Conservation (phyloP, 2,113 vertebrate species). For the Menura novaehollandiae region DNA sequence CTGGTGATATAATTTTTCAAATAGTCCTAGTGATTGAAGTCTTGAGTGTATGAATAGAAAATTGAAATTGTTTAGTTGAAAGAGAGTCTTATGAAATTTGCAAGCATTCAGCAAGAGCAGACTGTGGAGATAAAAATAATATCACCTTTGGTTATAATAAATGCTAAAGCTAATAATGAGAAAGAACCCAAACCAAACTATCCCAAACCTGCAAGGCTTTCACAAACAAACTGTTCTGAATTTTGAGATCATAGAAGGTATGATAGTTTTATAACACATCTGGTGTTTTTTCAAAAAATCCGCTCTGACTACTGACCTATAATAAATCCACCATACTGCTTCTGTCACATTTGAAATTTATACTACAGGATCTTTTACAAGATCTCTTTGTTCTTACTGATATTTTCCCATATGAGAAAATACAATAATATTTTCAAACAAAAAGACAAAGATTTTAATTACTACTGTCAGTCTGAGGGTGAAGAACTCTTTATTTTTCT, state of each 20-base stretch:
- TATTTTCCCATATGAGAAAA: neutral
- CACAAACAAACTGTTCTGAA: neutral
- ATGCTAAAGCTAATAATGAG: neutral
- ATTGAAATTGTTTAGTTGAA: neutral
- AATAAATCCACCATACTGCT: neutral
- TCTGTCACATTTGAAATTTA: neutral
- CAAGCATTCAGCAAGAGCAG: neutral
- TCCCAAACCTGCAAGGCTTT: neutral
- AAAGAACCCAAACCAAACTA: neutral
- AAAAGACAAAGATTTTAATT: neutral
- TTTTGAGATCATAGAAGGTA: neutral
- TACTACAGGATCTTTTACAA: neutral
- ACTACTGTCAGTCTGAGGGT: neutral
- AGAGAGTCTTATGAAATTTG: neutral
- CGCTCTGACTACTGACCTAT: neutral
- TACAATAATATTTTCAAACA: neutral
- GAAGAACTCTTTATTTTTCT: neutral
- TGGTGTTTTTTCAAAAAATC: neutral
- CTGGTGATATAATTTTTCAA: slow-evolving; percentile 27
- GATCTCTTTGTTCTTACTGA: neutral
- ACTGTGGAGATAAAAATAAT: neutral
- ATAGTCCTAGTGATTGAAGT: neutral
- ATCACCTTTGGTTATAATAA: neutral
- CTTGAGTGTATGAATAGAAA: neutral
- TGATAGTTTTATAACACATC: neutral